These are phyloP conservation scores for Eristalinus aeneus DNA, from an alignment of 2,888 invertebrate genomes.

Conservation along the genomic window DNA sequence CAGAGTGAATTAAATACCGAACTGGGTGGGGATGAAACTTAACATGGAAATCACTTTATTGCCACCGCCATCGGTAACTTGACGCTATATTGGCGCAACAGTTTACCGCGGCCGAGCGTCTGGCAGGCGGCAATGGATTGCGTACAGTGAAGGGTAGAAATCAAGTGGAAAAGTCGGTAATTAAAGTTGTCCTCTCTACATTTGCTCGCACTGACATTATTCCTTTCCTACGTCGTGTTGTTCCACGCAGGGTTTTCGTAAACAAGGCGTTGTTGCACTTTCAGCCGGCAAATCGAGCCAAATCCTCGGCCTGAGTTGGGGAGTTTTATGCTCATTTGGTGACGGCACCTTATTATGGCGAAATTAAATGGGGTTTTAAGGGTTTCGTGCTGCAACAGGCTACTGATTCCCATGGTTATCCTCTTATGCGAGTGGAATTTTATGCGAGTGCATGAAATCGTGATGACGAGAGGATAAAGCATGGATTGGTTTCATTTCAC, in stretches of 20 bases:
- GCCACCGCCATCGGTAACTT: constrained; percentile 47
- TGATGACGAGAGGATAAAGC: background rate
- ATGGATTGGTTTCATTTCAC: background rate
- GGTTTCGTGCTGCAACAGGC: background rate
- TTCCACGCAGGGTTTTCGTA: constrained; percentile 17
- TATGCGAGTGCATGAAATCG: background rate
- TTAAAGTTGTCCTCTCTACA: constrained; percentile 64
- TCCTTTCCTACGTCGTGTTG: constrained; percentile 60
- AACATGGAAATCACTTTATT: constrained; percentile 71
- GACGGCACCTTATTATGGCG: constrained; percentile 25
- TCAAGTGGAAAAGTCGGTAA: constrained; percentile 69
- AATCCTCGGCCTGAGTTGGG: background rate
- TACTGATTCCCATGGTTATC: background rate
- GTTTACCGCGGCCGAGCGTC: constrained; percentile 31
- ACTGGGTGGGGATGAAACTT: constrained; percentile 38
- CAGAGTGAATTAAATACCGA: constrained; percentile 37
- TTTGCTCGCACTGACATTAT: constrained; percentile 64
- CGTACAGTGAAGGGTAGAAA: constrained; percentile 43
- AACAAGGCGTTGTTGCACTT: constrained; percentile 18
- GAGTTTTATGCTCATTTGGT: background rate
- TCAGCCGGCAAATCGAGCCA: constrained; percentile 4
- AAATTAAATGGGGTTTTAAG: constrained; percentile 51
- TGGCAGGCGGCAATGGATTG: background rate
- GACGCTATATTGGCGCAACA: constrained; percentile 57
- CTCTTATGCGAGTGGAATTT: background rate